These are phyloP conservation scores for Ypsolopha scabrella DNA, from an alignment of 2,888 invertebrate genomes.

Conservation along the genomic window DNA sequence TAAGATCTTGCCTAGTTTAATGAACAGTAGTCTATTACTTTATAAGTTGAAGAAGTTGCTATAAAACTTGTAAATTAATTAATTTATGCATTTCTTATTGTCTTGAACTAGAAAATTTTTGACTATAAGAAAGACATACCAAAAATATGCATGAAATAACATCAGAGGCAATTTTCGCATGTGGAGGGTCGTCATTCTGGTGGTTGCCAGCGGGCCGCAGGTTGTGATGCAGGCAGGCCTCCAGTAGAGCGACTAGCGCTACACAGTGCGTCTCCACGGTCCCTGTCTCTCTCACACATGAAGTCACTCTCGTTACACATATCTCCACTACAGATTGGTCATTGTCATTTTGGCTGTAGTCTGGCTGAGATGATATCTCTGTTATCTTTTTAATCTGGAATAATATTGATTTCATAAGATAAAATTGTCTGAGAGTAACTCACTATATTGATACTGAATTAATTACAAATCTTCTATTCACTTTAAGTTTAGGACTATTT, in stretches of 20 bases:
- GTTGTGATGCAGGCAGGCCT: slow-evolving; percentile 91
- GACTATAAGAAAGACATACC: slow-evolving; percentile 54
- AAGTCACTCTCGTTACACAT: slow-evolving; percentile 90
- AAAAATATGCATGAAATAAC: slow-evolving; percentile 94
- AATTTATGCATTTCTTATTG: background rate
- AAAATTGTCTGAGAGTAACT: too few species aligned
- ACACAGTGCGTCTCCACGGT: slow-evolving; percentile 89
- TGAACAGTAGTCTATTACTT: background rate
- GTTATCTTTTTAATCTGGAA: slow-evolving; percentile 78
- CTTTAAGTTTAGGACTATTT: too few species aligned
- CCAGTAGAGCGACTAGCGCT: slow-evolving; percentile 84
- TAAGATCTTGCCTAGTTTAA: background rate
- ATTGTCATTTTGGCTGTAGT: slow-evolving; percentile 88
- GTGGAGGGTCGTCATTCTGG: slow-evolving; percentile 91
- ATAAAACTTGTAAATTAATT: background rate
- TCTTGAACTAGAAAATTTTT: too few species aligned
- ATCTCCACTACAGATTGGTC: slow-evolving; percentile 97
- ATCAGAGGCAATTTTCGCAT: slow-evolving; percentile 96
- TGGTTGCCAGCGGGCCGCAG: slow-evolving; percentile 77
- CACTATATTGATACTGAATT: too few species aligned
- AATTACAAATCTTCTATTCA: too few species aligned
- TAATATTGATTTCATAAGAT: slow-evolving; percentile 9
- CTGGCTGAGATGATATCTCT: slow-evolving; percentile 84
- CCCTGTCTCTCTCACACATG: slow-evolving; percentile 89
- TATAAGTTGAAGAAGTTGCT: background rate